phyloP scores from a whole-genome alignment of 2,113 vertebrate genomes.

The Macquaria ambigua region DNA sequence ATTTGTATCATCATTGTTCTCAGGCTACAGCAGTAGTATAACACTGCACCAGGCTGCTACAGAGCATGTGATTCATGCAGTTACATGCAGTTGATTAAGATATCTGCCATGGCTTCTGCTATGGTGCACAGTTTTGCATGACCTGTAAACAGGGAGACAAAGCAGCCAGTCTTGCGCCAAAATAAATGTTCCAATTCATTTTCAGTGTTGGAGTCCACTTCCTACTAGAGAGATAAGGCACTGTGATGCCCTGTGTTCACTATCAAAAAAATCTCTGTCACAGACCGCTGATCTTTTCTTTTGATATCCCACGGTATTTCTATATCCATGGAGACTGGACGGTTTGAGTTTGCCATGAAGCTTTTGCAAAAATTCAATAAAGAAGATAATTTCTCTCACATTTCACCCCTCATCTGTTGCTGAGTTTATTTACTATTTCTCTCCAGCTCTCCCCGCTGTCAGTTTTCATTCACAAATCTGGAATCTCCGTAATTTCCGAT shows the following conservation, averaged over 20 bases:
- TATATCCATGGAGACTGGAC: neutral
- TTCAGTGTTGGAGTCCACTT: slow-evolving; percentile 34
- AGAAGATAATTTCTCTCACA: neutral
- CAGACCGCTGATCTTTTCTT: slow-evolving; percentile 21
- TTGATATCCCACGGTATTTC: neutral
- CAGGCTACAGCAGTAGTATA: neutral
- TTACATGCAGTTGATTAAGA: slow-evolving; percentile 1
- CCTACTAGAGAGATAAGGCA: slow-evolving; percentile 29
- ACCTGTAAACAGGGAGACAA: slow-evolving; percentile 43
- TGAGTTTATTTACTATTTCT: neutral
- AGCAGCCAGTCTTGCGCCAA: slow-evolving; percentile 12
- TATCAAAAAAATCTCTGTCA: slow-evolving; percentile 44
- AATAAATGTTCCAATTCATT: slow-evolving; percentile 48
- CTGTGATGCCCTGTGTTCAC: slow-evolving; percentile 13
- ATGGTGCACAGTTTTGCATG: neutral
- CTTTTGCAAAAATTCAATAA: slow-evolving; percentile 16
- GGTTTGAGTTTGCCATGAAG: slow-evolving; percentile 4
- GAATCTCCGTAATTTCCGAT: slow-evolving; percentile 25
- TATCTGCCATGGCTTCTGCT: slow-evolving; percentile 19
- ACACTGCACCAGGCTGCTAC: slow-evolving; percentile 8
- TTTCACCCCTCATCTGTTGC: slow-evolving; percentile 7
- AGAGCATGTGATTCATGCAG: slow-evolving; percentile 4
- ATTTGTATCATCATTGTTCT: neutral
- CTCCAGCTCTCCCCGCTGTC: neutral
- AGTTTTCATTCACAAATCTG: slow-evolving; percentile 16